Evolutionary conservation across 2,113 vertebrate genomes (phyloP), one percentile per base, ranked within the genome.

Genomic region (Catharus minimus): DNA sequence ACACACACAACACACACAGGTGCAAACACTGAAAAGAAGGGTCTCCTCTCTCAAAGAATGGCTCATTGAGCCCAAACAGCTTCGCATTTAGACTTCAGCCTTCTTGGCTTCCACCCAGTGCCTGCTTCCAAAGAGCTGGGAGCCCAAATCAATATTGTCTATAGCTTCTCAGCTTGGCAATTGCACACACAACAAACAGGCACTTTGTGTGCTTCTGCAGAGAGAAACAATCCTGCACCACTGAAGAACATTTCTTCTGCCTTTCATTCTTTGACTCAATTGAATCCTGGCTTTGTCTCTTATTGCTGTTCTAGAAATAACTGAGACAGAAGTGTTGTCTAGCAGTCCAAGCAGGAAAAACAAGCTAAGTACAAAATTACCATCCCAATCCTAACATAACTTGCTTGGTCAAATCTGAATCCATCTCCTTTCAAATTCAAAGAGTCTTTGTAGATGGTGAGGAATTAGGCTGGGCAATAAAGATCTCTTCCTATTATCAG

Each of bases 221-320:
- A 88, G 89, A 82, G 60, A 80, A 94, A 80, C 79, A 90, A 38
- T 56, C 88, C 79, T 65, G 65, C 53, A 46, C 20, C 52, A 82
- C 61, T 86, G 69, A 91, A 86, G 85, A 91, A 21, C 36, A 60
- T 65, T 95, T 88, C 81, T 95, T 86, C 71, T 92, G 79, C 68
- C 55, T 85, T 89, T 86, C 75, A 13, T 82, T 89, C 86, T 90
- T 84, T 52, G 47, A 36, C 44, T 82, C 60, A 49, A 57, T 72
- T 84, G 86, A 95, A 92, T 93, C 46, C 86, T 93, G 66, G 55
- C 66, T 93, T 96, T 96, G 83, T 92, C 76, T 32, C 57, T 88
- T 75, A 61, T 14, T 94, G 73, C 65, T 84, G 38, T 72, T 86
- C 53, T 0, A 88, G 86, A 82, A 92, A 88, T 73, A 74, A 71